Evolutionary conservation across 1,140 invertebrate genomes (phyloP), one percentile per base, ranked within the genome.

Genomic region (Aphelenchoides fujianensis): DNA sequence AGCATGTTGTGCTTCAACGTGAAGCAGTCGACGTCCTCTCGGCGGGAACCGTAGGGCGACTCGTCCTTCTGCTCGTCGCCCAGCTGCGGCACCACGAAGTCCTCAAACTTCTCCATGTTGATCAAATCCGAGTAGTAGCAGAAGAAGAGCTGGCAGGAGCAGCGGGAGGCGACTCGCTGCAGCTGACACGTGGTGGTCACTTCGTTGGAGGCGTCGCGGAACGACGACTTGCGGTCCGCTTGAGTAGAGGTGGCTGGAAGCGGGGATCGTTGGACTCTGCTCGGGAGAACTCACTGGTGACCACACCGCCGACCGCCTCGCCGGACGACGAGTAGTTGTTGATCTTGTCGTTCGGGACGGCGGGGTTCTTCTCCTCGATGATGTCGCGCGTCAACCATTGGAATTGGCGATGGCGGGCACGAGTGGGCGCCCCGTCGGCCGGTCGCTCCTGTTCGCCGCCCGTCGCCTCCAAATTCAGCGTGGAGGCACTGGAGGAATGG

Each of bases 1-100:
- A 98, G 87, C 86, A 98, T 95, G 83, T 98, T 92, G 87, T 99
- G 96, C 89, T 97, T 95, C 1, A 98, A 86, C 0, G 94, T 98
- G 81, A 98, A 97, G 1, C 93, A 93, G 87, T 98, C 95, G 2
- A 95, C 93, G 16, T 92, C 91, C 32, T 91, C 90, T 79, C 87
- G 85, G 70, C 86, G 85, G 73, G 87, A 86, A 0, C 74, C 74
- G 62, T 69, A 74, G 52, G 82, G 19, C 16, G 23, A 23, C 1
- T 71, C 69, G 2, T 32, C 9, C n/a, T 72, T 35, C 34, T 62
- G 9, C 74, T 74, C 71, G 31, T 73, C 70, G 28, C 27, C 19
- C 23, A 7, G 28, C 35, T 57, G 9, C 37, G 71, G 70, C 27
- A 82, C 68, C 1, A 64, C 68, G 19, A 91, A 88, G 84, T 90